Base-by-base conservation (phyloP, 1,140 invertebrate species). In the Idris sp. region DNA sequence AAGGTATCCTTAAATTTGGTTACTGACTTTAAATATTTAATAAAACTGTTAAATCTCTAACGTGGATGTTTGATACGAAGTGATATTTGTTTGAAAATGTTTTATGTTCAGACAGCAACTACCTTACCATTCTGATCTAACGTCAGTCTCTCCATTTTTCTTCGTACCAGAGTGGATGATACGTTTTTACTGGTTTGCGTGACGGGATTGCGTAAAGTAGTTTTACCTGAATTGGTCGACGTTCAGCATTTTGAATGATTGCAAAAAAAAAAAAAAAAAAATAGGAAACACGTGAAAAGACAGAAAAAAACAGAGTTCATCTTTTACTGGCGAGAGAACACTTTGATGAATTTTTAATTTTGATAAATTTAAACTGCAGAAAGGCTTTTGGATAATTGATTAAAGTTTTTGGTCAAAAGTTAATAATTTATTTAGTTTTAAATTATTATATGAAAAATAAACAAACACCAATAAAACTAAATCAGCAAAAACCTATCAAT, bases 271-370 rank as follows among this genome's bases (percentile, higher is more conserved):
- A 14, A 51, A 36, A 40, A 69, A 53, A 56, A 44, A 53, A 43
- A 46, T 51, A 36, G 59, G n/a, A n/a, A n/a, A n/a, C n/a, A n/a
- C n/a, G n/a, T n/a, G n/a, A n/a, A n/a, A 56, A 41, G 48, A 25
- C 26, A 25, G 51, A 58, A 71, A 62, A 30, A 53, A 15, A 36
- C 38, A 53, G 43, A 58, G 40, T 64, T 9, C 48, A 53, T 40
- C 53, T 48, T 41, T 38, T 26, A 14, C 51, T n/a, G 35, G 26
- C 16, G 28, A 18, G 40, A 41, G 43, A 54, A 53, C 58, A 43
- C 46, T 74, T 74, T 74, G 62, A 74, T 74, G 72, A 74, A 74
- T 74, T 74, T 74, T 74, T 56, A 62, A 74, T 72, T 68, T 67
- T 68, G 56, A 73, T 65, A 59, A 53, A 40, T 64, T 36, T 65